A percentile compares a stretch with the other conserved stretches of the same genome.
These are phyloP conservation scores for Gopherus evgoodei DNA, from an alignment of 2,113 vertebrate genomes.

Conservation along the genomic window DNA sequence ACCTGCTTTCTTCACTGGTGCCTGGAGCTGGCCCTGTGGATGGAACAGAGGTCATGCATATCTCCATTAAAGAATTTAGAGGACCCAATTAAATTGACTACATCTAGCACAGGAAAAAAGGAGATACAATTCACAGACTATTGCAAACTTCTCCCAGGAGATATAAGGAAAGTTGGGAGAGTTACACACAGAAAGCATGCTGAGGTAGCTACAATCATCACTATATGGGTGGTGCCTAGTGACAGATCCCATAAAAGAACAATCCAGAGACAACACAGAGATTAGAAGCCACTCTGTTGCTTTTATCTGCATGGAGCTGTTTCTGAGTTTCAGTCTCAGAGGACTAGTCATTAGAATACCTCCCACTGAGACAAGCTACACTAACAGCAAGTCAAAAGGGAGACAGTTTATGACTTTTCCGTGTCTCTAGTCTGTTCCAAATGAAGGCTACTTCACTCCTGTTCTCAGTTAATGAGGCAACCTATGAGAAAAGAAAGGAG, in stretches of 20 bases:
- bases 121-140: background rate
- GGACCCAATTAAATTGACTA: background rate
- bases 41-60: background rate
- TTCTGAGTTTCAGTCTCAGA: background rate
- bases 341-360: background rate
- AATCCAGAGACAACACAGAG: background rate
- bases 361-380: background rate
- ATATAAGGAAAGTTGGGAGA: background rate
- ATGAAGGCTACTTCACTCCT: background rate
- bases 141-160: background rate
- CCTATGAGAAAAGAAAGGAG: background rate
- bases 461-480: background rate
- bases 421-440: background rate
- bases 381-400: background rate
- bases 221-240: background rate
- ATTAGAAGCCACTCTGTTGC: background rate
- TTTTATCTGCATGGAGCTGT: background rate
- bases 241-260: background rate
- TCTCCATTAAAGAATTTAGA: background rate
- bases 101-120: background rate
- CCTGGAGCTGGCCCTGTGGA: background rate
- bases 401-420: background rate
- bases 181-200: background rate
- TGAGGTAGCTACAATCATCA: background rate
- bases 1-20: no score